Conservation (phyloP, 2,888 invertebrate species). For the Leistus spinibarbis region DNA sequence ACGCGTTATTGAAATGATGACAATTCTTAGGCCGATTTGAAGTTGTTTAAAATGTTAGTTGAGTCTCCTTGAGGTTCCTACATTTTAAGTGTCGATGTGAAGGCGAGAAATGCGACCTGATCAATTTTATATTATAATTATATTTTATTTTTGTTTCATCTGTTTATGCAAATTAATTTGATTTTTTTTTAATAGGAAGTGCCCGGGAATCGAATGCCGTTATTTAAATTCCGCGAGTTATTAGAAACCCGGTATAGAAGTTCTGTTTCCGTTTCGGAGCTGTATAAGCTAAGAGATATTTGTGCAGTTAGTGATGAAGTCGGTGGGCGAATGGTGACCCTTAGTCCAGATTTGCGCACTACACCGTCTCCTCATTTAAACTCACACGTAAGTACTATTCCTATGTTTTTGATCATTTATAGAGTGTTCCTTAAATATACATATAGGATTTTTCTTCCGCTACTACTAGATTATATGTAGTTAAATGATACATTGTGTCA, state of each 20-base stretch:
- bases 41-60: constrained; percentile 15
- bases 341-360: constrained; percentile 64
- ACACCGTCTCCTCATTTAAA: constrained; percentile 60
- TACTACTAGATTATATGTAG: no score
- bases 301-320: constrained; percentile 75
- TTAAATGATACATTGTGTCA: no score
- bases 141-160: neutral
- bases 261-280: constrained; percentile 73
- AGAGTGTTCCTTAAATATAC: no score
- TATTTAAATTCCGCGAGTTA: constrained; percentile 82
- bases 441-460: no score
- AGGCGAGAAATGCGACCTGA: constrained; percentile 23
- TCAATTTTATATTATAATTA: constrained; percentile 28
- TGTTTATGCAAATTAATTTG: neutral
- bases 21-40: constrained; percentile 30
- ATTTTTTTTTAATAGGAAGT: constrained; percentile 64
- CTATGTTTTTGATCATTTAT: no score
- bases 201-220: constrained; percentile 73
- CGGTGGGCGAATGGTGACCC: constrained; percentile 72
- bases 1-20: constrained; percentile 15
- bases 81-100: constrained; percentile 7
- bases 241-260: constrained; percentile 82
- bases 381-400: constrained; percentile 44
- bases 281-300: constrained; percentile 77
- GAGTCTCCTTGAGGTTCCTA: constrained; percentile 12